Conservation (phyloP, 2,797 vertebrate species). For the Dicrostonyx torquatus region DNA sequence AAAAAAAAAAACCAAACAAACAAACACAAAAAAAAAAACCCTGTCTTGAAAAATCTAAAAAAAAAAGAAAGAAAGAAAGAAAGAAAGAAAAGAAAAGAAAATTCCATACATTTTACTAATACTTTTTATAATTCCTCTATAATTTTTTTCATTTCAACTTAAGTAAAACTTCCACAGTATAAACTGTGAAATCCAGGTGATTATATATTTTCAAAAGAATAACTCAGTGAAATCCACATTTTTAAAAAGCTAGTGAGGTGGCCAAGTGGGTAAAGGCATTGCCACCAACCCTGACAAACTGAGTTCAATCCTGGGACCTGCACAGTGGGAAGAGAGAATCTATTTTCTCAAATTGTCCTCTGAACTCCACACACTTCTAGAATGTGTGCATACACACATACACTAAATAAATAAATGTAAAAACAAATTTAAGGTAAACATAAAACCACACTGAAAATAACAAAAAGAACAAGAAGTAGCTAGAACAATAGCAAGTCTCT, state of each 20-base stretch:
- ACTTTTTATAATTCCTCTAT: neutral
- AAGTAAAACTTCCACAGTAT: neutral
- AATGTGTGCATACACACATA: neutral
- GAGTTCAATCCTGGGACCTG: neutral
- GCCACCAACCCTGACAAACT: neutral
- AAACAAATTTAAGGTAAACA: neutral
- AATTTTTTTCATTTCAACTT: neutral
- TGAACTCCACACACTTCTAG: neutral
- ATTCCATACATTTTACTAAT: neutral
- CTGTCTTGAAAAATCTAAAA: neutral
- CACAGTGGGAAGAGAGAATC: neutral
- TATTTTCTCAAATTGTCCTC: neutral
- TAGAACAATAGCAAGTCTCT: slow-evolving; percentile 86
- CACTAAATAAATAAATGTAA: neutral
- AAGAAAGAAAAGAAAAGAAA: too few species aligned
- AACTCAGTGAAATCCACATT: neutral
- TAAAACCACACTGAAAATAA: slow-evolving; percentile 54
- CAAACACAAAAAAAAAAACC: too few species aligned
- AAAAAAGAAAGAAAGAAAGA: too few species aligned
- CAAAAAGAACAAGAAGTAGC: slow-evolving; percentile 74
- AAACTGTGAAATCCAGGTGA: neutral
- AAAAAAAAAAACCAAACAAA: too few species aligned
- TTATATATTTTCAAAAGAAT: neutral
- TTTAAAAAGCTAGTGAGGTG: neutral
- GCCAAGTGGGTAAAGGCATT: neutral